A percentile compares a stretch with the other conserved stretches of the same genome.
Conservation (phyloP, 2,113 vertebrate genomes). For the Cyprinodon tularosa region DNA sequence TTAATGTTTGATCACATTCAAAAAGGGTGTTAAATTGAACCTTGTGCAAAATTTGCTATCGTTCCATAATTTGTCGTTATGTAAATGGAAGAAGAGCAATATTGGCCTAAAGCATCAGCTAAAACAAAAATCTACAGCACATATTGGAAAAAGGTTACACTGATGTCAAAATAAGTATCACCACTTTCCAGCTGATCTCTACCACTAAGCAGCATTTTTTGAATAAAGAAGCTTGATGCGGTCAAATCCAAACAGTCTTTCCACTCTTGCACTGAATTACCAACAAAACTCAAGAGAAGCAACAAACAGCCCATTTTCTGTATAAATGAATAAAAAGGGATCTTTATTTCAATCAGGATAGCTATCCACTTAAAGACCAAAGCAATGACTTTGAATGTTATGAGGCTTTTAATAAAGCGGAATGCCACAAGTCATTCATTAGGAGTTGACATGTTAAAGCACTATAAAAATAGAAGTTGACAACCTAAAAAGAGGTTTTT, state of each 20-base stretch:
- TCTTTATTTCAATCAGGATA: background rate
- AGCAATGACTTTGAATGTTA: background rate
- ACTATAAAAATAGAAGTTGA: background rate
- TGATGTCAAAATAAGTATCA: too few species aligned
- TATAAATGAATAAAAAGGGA: background rate
- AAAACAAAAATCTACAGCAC: too few species aligned
- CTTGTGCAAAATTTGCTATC: too few species aligned
- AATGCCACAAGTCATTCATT: background rate
- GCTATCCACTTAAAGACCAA: background rate
- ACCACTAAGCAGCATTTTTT: background rate
- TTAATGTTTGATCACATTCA: too few species aligned
- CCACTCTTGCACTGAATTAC: background rate
- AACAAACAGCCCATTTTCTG: constrained; percentile 11
- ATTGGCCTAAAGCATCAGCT: too few species aligned
- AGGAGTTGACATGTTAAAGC: background rate
- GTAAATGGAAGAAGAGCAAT: too few species aligned
- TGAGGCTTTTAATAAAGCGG: background rate
- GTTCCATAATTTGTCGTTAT: too few species aligned
- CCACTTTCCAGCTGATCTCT: too few species aligned
- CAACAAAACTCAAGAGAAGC: constrained; percentile 28
- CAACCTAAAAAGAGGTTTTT: background rate
- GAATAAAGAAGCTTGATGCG: background rate
- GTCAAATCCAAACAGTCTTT: constrained; percentile 8
- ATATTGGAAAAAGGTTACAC: too few species aligned
- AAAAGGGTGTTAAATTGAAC: too few species aligned